Conservation (phyloP, 2,888 invertebrate species). For the Drosophila histrio region DNA sequence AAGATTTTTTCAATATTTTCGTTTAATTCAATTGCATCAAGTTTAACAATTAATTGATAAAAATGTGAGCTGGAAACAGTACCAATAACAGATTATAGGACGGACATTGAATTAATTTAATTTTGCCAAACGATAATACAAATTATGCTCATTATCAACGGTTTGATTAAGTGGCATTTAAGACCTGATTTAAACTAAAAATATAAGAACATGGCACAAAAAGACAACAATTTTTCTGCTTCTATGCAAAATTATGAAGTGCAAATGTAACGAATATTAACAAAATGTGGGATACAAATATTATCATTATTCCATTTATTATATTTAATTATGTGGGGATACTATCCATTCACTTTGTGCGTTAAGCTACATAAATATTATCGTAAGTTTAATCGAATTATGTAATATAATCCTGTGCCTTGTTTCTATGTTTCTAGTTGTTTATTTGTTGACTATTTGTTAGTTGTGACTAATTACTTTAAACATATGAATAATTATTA, state of each 20-base stretch:
- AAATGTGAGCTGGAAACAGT: conserved; percentile 44
- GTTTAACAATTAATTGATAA: conserved; percentile 32
- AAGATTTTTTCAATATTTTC: conserved; percentile 32
- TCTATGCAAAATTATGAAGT: background rate
- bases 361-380: conserved; percentile 47
- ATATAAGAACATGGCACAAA: conserved; percentile 50
- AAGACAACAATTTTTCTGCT: conserved; percentile 27
- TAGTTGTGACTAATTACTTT: conserved; percentile 44
- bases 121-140: conserved; percentile 46
- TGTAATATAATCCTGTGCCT: conserved; percentile 48
- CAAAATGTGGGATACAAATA: conserved; percentile 8
- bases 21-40: conserved; percentile 12
- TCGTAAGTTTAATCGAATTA: conserved; percentile 19
- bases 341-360: conserved; percentile 40
- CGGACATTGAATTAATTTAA: conserved; percentile 72
- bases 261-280: conserved; percentile 15
- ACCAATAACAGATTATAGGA: conserved; percentile 67
- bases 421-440: conserved; percentile 41
- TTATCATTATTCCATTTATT: background rate
- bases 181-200: conserved; percentile 45
- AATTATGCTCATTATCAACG: conserved; percentile 16
- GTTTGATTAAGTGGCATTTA: conserved; percentile 10
- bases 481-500: conserved; percentile 13
- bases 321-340: conserved; percentile 10
- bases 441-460: conserved; percentile 43